Conservation (phyloP, 1,140 invertebrate genomes). For the Drosophila ironensis region DNA sequence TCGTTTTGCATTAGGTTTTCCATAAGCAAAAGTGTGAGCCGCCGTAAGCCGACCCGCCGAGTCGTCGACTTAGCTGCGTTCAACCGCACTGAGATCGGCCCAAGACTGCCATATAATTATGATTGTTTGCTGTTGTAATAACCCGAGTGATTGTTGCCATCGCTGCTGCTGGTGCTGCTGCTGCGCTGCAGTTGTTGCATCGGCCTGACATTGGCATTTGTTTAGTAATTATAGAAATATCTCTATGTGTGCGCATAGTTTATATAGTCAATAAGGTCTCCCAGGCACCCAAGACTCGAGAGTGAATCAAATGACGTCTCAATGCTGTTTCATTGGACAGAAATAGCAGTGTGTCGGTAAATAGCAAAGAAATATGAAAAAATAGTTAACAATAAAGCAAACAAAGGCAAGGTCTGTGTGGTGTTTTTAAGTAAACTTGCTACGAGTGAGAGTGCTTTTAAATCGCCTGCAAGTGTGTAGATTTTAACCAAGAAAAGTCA, state of each 20-base stretch:
- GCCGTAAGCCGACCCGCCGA: constrained; percentile 54
- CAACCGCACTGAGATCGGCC: constrained; percentile 18
- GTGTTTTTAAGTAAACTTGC: not conserved
- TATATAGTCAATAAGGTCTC: constrained; percentile 54
- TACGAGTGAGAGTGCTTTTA: not conserved
- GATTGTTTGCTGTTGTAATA: constrained; percentile 51
- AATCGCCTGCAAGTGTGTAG: not conserved
- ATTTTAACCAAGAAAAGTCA: too few relatives aligned
- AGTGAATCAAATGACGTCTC: constrained; percentile 57
- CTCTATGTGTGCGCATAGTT: constrained; percentile 42
- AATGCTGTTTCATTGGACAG: constrained; percentile 50
- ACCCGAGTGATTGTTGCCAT: constrained; percentile 35
- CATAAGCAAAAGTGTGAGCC: constrained; percentile 66
- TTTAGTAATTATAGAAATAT: constrained; percentile 72
- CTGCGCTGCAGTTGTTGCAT: constrained; percentile 18
- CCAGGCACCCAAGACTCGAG: constrained; percentile 28
- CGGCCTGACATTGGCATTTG: constrained; percentile 69
- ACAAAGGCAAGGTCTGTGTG: constrained; percentile 24
- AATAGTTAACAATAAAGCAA: constrained; percentile 20
- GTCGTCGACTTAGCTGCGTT: constrained; percentile 16
- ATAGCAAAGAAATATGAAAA: constrained; percentile 20
- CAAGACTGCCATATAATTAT: constrained; percentile 63
- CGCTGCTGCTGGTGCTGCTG: constrained; percentile 2
- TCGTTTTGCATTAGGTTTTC: constrained; percentile 58
- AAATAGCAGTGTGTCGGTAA: constrained; percentile 11